A percentile compares a stretch with the other conserved stretches of the same genome.
phyloP scores from a whole-genome alignment of 2,797 vertebrate species.

The Ibycter americanus region DNA sequence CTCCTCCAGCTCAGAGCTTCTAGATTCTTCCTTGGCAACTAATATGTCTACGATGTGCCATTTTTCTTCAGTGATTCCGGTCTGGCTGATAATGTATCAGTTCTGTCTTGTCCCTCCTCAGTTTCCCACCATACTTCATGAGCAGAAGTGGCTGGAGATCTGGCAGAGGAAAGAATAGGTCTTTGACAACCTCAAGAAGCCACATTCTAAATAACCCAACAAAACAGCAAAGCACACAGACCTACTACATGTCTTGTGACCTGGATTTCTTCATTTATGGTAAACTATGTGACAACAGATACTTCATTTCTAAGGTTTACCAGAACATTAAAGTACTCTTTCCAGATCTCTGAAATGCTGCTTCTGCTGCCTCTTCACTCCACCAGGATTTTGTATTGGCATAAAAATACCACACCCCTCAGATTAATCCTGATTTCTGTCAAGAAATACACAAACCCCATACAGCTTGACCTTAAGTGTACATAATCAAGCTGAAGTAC shows the following conservation, averaged over 20 bases:
- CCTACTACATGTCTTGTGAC: neutral
- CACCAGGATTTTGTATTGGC: neutral
- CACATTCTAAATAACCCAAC: neutral
- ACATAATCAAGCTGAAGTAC: neutral
- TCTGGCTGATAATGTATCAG: neutral
- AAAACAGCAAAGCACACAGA: neutral
- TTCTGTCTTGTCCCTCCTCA: neutral
- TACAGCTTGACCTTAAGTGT: neutral
- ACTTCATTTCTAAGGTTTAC: neutral
- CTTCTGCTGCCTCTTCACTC: neutral
- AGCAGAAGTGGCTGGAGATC: neutral
- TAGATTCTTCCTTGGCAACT: neutral
- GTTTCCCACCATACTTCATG: neutral
- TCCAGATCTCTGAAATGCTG: neutral
- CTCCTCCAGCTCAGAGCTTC: neutral
- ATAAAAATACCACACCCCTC: neutral
- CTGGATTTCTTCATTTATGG: neutral
- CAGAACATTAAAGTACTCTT: neutral
- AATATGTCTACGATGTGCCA: rapidly evolving
- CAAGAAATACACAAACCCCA: neutral
- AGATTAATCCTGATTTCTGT: neutral
- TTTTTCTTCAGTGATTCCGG: neutral
- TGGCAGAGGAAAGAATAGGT: neutral
- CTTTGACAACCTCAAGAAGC: neutral
- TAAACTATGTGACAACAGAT: neutral